phyloP scores from a whole-genome alignment of 2,797 vertebrate species.

The Silurus lanzhouensis region DNA sequence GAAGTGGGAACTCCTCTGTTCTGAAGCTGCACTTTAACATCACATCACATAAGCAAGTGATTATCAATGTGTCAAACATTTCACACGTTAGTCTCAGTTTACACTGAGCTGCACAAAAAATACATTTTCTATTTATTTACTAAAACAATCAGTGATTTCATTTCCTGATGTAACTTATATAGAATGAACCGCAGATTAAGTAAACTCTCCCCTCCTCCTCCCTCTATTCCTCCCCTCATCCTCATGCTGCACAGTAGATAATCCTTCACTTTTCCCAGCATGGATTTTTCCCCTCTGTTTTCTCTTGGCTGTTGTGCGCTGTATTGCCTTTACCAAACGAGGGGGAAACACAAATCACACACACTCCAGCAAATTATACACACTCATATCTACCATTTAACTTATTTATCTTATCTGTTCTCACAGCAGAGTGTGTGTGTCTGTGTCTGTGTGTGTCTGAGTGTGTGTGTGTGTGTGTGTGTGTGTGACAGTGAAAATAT shows the following conservation, averaged over 20 bases:
- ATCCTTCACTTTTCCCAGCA: slow-evolving; percentile 7
- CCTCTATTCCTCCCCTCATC: not conserved
- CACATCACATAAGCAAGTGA: no score
- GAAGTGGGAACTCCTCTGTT: no score
- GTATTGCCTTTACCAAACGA: not conserved
- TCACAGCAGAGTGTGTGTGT: not conserved
- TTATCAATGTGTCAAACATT: no score
- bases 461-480: not conserved
- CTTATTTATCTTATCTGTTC: slow-evolving; percentile 6
- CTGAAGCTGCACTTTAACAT: no score
- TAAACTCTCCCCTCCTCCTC: slow-evolving; percentile 56
- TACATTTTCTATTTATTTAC: no score
- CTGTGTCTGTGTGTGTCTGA: not conserved
- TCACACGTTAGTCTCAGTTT: no score
- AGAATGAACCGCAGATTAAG: slow-evolving; percentile 75
- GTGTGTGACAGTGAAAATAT: slow-evolving; percentile 50
- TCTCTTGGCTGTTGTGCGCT: not conserved
- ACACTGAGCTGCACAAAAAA: no score
- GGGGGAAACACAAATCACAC: not conserved
- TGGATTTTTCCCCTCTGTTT: not conserved
- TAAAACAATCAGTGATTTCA: slow-evolving; percentile 49
- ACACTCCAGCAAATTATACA: not conserved
- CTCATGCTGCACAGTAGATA: not conserved
- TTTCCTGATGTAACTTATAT: slow-evolving; percentile 75
- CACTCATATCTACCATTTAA: not conserved